Conservation (phyloP, 2,113 vertebrate species). For the Pelecanoides urinatrix region DNA sequence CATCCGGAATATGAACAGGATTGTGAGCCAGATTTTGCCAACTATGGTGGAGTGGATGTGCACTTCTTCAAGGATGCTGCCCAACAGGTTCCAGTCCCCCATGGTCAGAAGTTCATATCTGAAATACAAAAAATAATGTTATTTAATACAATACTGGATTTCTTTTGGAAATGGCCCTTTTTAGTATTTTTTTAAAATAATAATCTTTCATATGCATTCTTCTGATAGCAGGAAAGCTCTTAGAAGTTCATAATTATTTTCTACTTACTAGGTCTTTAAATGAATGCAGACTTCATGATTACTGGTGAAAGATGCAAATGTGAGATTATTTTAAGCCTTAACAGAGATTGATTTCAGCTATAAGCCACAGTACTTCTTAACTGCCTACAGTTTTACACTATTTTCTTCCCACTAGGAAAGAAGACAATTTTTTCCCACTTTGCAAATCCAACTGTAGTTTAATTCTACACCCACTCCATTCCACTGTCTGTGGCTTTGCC, state of each 20-base stretch:
- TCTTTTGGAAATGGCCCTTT: background rate
- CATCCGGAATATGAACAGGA: constrained; percentile 96
- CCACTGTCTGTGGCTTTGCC: background rate
- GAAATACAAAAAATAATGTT: constrained; percentile 4
- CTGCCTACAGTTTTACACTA: background rate
- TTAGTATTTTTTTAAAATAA: background rate
- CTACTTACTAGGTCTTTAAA: background rate
- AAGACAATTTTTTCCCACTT: background rate
- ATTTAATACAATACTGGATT: background rate
- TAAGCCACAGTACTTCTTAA: background rate
- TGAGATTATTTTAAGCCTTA: background rate
- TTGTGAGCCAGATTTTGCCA: constrained; percentile 96
- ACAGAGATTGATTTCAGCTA: background rate
- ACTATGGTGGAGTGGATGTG: constrained; percentile 93
- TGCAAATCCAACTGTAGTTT: background rate
- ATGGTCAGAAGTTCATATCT: constrained; percentile 82
- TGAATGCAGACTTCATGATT: background rate
- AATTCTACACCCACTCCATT: background rate
- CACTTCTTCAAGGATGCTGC: constrained; percentile 92
- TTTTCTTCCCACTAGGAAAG: background rate
- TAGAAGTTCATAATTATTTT: background rate
- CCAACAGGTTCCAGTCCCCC: constrained; percentile 95
- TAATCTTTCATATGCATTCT: background rate
- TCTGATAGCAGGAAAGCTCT: background rate
- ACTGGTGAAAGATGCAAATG: background rate